Evolutionary conservation across 2,888 invertebrate genomes (phyloP).

Genomic region (Erebia palarica): DNA sequence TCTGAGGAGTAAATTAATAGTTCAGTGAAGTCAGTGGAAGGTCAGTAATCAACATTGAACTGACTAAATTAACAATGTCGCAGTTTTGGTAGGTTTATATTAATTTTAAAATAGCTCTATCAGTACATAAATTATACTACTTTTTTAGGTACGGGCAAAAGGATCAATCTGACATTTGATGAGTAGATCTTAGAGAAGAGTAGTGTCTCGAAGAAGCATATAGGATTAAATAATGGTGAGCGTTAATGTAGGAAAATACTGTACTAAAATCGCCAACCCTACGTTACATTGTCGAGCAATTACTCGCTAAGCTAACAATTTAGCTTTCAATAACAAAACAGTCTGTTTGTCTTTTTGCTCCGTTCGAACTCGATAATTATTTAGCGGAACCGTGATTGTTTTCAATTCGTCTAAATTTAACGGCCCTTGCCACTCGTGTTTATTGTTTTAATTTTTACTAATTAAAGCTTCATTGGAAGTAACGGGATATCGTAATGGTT

Average conservation of each 20-base stretch:
- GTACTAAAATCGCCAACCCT: constrained; percentile 51
- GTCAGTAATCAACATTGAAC: no score
- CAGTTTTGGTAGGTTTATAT: no score
- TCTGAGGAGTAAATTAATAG: no score
- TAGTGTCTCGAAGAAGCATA: no score
- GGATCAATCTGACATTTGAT: no score
- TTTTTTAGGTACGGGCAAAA: no score
- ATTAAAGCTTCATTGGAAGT: constrained; percentile 41
- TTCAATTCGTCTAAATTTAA: constrained; percentile 45
- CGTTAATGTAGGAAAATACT: no score
- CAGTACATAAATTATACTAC: no score
- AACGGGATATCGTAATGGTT: constrained; percentile 37
- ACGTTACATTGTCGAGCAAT: constrained; percentile 68
- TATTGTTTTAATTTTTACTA: constrained; percentile 40
- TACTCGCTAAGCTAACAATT: constrained; percentile 73
- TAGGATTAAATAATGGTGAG: neutral
- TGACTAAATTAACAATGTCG: no score
- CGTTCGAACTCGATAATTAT: constrained; percentile 45
- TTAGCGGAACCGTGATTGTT: constrained; percentile 50
- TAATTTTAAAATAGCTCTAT: no score
- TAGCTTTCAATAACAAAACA: constrained; percentile 57
- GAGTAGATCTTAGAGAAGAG: no score
- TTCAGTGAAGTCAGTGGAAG: no score
- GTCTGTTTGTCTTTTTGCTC: constrained; percentile 63
- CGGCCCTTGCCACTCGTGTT: constrained; percentile 32